Conservation (phyloP, 2,888 invertebrate species). For the Megaustenia siamemsis region DNA sequence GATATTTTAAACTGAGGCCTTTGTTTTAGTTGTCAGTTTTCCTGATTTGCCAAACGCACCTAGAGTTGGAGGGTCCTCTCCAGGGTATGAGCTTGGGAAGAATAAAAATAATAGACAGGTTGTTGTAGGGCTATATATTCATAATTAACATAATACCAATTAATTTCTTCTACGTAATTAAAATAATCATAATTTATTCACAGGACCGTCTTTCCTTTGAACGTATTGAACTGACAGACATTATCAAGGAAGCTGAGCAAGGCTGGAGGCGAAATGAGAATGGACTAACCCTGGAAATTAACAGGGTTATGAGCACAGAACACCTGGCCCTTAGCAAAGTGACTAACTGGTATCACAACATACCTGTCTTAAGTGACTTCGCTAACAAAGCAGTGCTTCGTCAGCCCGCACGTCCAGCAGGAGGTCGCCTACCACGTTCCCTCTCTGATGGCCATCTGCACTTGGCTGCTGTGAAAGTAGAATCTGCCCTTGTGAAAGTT, state of each 20-base stretch:
- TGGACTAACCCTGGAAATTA: slow-evolving; percentile 41
- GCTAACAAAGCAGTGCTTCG: no score
- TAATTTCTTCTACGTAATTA: background rate
- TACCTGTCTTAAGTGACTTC: slow-evolving; percentile 6
- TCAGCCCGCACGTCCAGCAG: background rate
- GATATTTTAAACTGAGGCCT: no score
- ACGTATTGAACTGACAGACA: slow-evolving; percentile 39
- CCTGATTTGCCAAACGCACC: no score
- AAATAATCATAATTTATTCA: background rate
- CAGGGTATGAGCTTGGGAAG: no score
- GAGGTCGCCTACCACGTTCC: slow-evolving; percentile 26
- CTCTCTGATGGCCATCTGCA: slow-evolving; percentile 30
- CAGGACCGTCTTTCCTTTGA: slow-evolving; percentile 48
- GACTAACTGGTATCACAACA: slow-evolving; percentile 43
- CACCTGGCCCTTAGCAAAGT: slow-evolving; percentile 44
- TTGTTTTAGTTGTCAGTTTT: no score
- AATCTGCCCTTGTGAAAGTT: background rate
- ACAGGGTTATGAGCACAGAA: slow-evolving; percentile 48
- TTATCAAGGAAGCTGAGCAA: slow-evolving; percentile 42
- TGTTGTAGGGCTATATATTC: no score
- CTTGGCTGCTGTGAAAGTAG: background rate
- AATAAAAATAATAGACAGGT: no score
- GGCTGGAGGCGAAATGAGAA: slow-evolving; percentile 44
- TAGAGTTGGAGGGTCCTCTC: no score
- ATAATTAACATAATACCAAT: no score